Evolutionary conservation across 2,113 vertebrate species (phyloP), one percentile per base, ranked within the genome.

Genomic region (Syrrhaptes paradoxus): DNA sequence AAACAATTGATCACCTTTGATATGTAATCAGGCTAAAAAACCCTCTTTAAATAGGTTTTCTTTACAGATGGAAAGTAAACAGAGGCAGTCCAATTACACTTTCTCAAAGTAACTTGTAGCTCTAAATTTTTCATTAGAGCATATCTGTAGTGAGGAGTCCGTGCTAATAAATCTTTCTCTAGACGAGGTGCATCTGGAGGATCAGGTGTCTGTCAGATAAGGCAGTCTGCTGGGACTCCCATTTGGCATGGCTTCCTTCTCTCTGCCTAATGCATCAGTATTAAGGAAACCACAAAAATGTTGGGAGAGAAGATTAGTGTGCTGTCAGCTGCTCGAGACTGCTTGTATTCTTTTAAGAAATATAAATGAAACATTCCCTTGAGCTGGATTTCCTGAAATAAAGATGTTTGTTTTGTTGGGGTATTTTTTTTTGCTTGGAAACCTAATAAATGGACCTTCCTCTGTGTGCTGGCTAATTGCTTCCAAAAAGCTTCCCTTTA

Each of bases 391-490:
- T 96, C 84, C 85, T 55, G 74, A 79, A 94, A 79, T 91, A 31
- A 86, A 66, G 5, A 3, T 81, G 36, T 70, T 86, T 55, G 52
- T 24, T 45, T 85, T 78, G n/a, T 59, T 71, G 51, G 17, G 20
- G 22, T 61, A 14, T 17, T 51, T 52, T 49, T 38, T 52, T 54
- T 26, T 58, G 11, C 66, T 76, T 91, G 62, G 66, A 93, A 93
- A 75, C 49, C 7, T 85, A 62, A 93, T 93, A 94, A 90, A 91
- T 76, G 51, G 51, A 43, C 85, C 31, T 89, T 85, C 58, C 62
- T 89, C 71, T 91, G 22, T 73, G 45, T 80, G n/a, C 74, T 86
- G 65, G 52, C 76, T 97, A 95, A 96, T 95, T 93, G 85, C 85
- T 91, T 84, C 93, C 71, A 82, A 20, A 95, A 95, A 83, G 66